A percentile compares a stretch with the other conserved stretches of the same genome.
These are phyloP conservation scores for Atherinomorus stipes DNA, from an alignment of 2,113 vertebrate species.

Conservation along the genomic window DNA sequence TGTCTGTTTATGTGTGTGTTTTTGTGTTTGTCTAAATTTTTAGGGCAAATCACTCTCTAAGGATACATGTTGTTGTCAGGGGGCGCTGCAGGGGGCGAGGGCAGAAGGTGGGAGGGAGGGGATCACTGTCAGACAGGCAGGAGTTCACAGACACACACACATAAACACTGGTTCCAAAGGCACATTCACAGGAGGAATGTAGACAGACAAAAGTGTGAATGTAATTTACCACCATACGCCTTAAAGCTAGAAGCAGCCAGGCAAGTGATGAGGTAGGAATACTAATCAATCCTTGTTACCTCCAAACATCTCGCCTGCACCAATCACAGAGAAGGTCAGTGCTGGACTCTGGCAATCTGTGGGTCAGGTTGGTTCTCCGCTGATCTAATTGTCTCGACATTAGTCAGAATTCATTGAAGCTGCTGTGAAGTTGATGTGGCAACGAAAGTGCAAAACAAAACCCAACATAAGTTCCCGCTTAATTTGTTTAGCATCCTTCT, in stretches of 20 bases:
- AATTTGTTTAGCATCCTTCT: constrained; percentile 4
- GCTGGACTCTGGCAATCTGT: constrained; percentile 47
- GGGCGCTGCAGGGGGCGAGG: constrained; percentile 41
- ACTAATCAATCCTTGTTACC: constrained; percentile 74
- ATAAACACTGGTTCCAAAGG: constrained; percentile 27
- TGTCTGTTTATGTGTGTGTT: constrained; percentile 1
- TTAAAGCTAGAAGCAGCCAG: constrained; percentile 22
- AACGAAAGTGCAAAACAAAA: not conserved
- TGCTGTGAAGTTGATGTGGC: constrained; percentile 13
- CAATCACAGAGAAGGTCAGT: constrained; percentile 76
- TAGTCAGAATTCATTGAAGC: constrained; percentile 55
- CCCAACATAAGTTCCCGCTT: constrained; percentile 16
- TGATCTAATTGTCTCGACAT: constrained; percentile 66
- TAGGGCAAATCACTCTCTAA: constrained; percentile 50
- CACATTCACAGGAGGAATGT: constrained; percentile 45
- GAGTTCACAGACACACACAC: constrained; percentile 47
- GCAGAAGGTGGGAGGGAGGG: constrained; percentile 40
- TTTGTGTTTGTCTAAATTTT: constrained; percentile 28
- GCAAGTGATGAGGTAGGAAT: constrained; percentile 58
- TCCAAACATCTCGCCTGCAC: constrained; percentile 58
- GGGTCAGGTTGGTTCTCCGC: constrained; percentile 4
- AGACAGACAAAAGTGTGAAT: constrained; percentile 61
- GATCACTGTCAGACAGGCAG: constrained; percentile 51
- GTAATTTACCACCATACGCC: constrained; percentile 42
- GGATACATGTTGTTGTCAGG: constrained; percentile 72